phyloP scores from a whole-genome alignment of 2,113 vertebrate species.

The Struthidea cinerea region DNA sequence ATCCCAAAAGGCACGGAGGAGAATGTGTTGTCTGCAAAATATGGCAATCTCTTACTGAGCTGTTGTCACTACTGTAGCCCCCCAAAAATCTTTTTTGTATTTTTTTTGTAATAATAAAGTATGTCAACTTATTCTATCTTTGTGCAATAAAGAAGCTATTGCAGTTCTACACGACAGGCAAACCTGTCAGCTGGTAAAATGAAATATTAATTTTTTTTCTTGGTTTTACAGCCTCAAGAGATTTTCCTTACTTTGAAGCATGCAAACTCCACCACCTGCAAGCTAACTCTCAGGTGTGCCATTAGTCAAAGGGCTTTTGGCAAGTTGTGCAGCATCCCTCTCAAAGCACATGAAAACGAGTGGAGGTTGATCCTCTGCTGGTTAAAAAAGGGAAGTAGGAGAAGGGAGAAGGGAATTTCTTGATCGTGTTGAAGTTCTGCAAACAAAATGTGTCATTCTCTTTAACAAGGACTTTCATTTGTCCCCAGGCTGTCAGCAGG shows the following conservation, averaged over 20 bases:
- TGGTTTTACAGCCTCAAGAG: not conserved
- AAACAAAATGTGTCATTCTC: not conserved
- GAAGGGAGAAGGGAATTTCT: not conserved
- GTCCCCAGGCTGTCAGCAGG: not conserved
- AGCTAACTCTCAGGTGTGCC: not conserved
- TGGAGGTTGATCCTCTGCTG: not conserved
- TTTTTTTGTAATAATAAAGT: not conserved
- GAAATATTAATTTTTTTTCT: not conserved
- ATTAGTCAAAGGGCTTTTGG: not conserved
- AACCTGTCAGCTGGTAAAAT: not conserved
- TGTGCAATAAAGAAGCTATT: not conserved
- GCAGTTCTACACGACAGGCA: not conserved
- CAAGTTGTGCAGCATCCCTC: not conserved
- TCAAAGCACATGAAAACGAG: not conserved
- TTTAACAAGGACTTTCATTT: not conserved
- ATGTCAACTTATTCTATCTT: not conserved
- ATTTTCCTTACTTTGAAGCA: not conserved
- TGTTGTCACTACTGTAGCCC: not conserved
- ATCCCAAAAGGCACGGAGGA: not conserved
- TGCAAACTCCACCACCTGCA: not conserved
- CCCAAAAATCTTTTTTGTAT: accelerated
- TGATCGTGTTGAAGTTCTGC: not conserved
- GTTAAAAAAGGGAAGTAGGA: not conserved
- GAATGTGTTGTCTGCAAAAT: not conserved
- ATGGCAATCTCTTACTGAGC: not conserved